Evolutionary conservation across 1,140 invertebrate species (phyloP), one percentile per base, ranked within the genome.

Genomic region (Lysiphlebus fabarum): DNA sequence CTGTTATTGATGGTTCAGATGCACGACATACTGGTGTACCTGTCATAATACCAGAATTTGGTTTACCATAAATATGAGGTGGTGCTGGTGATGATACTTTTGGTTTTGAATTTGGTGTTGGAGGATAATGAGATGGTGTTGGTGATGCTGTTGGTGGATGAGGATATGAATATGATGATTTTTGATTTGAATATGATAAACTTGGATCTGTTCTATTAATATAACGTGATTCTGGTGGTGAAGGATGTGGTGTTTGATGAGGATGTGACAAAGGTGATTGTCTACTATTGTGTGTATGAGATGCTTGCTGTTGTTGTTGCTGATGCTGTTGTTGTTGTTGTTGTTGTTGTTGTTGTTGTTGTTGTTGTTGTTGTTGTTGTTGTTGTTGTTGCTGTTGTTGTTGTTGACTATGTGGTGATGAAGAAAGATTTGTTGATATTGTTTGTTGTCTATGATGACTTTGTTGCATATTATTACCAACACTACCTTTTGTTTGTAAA

Each of bases 81-180:
- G 88, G 87, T 51, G 88, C 87, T 5, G 89, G 89, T 70, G 87
- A 89, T 63, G 85, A 88, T 9, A 90, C 88, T 79, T 90, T 90
- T 3, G 87, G 85, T 67, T 90, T 90, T 0, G 82, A 81, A 11
- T 78, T 76, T 9, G 75, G 62, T 8, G 65, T 64, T 2, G 67
- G 63, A 10, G 71, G 67, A 63, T 76, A 75, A 47, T 74, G 70
- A 2, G 67, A 70, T 26, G n/a, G n/a, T 9, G 66, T 66, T 40
- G 69, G 67, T 66, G 77, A 70, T 56, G 67, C 64, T 49, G 66
- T 69, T 57, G 61, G 66, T 58, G 65, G 65, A 63, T 75, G 74
- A 1, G 75, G 72, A 61, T 73, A 72, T 14, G 77, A 70, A 51
- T 77, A 76, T 8, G 76, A 66, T 33, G 74, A 62, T 59, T 80